Conservation (phyloP, 2,888 invertebrate species). For the Cartodere bifasciata region DNA sequence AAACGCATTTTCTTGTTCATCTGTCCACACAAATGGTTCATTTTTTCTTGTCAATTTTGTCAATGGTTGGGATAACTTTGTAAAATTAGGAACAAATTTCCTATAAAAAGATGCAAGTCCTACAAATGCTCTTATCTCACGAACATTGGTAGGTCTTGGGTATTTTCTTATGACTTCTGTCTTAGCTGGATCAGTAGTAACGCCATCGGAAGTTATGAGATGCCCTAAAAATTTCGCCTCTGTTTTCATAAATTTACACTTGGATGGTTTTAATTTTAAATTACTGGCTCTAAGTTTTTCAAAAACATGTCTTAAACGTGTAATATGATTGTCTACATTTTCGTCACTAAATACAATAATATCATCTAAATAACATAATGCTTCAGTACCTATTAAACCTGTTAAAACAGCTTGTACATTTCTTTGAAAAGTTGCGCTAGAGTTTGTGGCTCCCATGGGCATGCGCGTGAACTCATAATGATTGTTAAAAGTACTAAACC, state of each 20-base stretch:
- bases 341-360: background rate
- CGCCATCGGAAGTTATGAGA: background rate
- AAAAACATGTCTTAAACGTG: background rate
- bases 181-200: background rate
- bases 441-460: too few species aligned
- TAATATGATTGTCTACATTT: background rate
- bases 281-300: background rate
- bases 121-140: background rate
- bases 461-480: too few species aligned
- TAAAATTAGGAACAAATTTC: background rate
- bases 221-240: background rate
- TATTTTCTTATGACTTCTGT: background rate
- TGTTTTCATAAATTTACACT: background rate
- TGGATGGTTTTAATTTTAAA: background rate
- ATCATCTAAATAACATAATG: constrained; percentile 10
- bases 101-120: background rate
- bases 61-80: background rate
- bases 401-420: constrained; percentile 4
- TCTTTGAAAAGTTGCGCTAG: constrained; percentile 8
- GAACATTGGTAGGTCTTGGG: background rate
- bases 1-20: background rate
- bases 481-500: too few species aligned
- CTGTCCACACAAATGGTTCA: background rate
- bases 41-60: constrained; percentile 1
- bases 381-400: too few species aligned